phyloP scores from a whole-genome alignment of 2,888 invertebrate species.

The Plebejus anna region DNA sequence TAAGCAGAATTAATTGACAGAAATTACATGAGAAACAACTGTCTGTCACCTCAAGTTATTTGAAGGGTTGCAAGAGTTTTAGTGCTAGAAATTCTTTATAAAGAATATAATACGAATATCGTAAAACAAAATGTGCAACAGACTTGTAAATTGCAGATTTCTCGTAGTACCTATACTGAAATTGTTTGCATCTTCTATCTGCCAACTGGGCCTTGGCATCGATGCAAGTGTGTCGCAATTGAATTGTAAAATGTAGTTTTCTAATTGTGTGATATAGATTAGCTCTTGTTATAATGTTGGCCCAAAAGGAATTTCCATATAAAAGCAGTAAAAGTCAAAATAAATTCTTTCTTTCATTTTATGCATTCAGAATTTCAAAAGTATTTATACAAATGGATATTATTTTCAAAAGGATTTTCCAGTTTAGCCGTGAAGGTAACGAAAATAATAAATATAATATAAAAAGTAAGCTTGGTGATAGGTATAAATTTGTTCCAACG shows the following conservation, averaged over 20 bases:
- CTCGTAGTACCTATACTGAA: neutral
- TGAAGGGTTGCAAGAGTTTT: neutral
- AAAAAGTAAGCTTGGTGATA: too few relatives aligned
- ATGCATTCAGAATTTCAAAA: too few relatives aligned
- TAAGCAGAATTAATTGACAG: too few relatives aligned
- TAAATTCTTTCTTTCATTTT: neutral
- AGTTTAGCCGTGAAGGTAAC: too few relatives aligned
- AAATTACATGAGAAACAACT: too few relatives aligned
- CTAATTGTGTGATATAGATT: constrained; percentile 28
- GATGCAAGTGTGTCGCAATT: constrained; percentile 29
- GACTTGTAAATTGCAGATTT: neutral
- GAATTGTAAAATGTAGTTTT: constrained; percentile 21
- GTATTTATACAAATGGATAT: too few relatives aligned
- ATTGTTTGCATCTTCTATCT: constrained; percentile 17
- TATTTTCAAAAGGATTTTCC: too few relatives aligned
- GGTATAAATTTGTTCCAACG: too few relatives aligned
- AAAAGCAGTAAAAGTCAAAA: neutral
- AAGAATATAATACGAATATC: neutral
- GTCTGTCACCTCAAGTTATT: too few relatives aligned
- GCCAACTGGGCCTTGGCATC: constrained; percentile 29
- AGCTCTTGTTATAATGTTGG: neutral
- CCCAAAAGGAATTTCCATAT: neutral
- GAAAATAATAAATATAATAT: too few relatives aligned
- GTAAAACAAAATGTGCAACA: neutral
- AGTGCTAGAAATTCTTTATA: neutral